Percentiles rank a stretch among this genome's conserved stretches.
These are phyloP conservation scores for Perizoma flavofasciatum DNA, from an alignment of 2,888 invertebrate genomes.

Conservation along the genomic window DNA sequence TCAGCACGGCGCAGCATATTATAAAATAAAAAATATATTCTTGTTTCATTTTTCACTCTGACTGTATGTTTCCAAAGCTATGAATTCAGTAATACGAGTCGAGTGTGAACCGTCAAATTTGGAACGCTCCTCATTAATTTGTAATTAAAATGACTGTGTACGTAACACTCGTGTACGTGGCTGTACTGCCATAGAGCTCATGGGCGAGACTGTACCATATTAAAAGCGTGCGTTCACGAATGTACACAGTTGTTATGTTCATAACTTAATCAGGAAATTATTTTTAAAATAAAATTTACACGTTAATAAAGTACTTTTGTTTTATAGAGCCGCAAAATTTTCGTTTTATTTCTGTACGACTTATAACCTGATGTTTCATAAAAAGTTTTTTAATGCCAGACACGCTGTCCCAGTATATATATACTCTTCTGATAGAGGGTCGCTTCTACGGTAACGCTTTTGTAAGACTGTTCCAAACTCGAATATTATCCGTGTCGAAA, in stretches of 20 bases:
- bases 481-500: no score
- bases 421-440: no score
- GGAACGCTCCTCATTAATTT: slow-evolving; percentile 41
- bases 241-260: slow-evolving; percentile 21
- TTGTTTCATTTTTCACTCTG: not conserved
- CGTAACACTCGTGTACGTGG: slow-evolving; percentile 32
- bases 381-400: no score
- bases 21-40: no score
- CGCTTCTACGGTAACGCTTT: no score
- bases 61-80: slow-evolving; percentile 16
- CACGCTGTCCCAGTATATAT: no score
- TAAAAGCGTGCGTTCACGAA: slow-evolving; percentile 12
- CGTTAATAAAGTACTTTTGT: no score
- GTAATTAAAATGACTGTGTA: slow-evolving; percentile 41
- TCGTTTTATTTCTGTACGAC: not conserved
- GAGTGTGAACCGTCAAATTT: slow-evolving; percentile 38
- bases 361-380: no score
- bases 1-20: no score
- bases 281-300: slow-evolving; percentile 8
- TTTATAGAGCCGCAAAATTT: not conserved
- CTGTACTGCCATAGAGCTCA: slow-evolving; percentile 28
- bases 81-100: slow-evolving; percentile 40
- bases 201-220: slow-evolving; percentile 11
- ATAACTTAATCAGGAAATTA: slow-evolving; percentile 19
- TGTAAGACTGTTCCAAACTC: no score